Conservation (phyloP, 2,888 invertebrate genomes). For the Drosophila gaucha region DNA sequence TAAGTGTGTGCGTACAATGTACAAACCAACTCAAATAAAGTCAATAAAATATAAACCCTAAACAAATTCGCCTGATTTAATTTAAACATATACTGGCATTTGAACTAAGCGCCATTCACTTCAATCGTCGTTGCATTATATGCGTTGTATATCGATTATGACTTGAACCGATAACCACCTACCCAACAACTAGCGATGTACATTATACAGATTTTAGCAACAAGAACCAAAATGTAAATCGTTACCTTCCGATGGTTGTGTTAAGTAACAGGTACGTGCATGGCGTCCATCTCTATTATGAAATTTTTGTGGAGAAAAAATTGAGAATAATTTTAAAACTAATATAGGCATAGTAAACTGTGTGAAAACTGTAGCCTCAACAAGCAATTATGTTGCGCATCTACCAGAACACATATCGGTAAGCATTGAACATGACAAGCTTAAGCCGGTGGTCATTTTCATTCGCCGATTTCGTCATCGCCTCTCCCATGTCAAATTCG, state of each 20-base stretch:
- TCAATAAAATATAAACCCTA: conserved; percentile 47
- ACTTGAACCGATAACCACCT: conserved; percentile 3
- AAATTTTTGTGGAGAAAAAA: conserved; percentile 50
- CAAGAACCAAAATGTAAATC: no score
- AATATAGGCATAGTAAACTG: conserved; percentile 42
- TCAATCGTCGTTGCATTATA: background rate
- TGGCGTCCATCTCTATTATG: conserved; percentile 52
- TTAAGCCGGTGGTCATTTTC: conserved; percentile 30
- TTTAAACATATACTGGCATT: background rate
- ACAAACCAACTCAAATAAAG: conserved; percentile 56
- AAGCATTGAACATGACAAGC: conserved; percentile 27
- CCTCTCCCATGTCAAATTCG: conserved; percentile 24
- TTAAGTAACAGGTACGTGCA: conserved; percentile 49
- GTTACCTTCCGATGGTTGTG: conserved; percentile 26
- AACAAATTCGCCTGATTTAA: background rate
- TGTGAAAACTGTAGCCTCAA: conserved; percentile 46
- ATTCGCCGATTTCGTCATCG: conserved; percentile 71
- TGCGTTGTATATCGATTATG: conserved; percentile 15
- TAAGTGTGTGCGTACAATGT: conserved; percentile 51
- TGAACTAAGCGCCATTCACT: conserved; percentile 5
- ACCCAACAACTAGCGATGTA: conserved; percentile 11
- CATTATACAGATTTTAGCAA: background rate
- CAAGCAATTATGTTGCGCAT: conserved; percentile 71
- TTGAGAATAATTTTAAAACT: conserved; percentile 41
- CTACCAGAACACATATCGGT: conserved; percentile 72